phyloP scores from a whole-genome alignment of 2,113 vertebrate species.

The Xerus inauris region DNA sequence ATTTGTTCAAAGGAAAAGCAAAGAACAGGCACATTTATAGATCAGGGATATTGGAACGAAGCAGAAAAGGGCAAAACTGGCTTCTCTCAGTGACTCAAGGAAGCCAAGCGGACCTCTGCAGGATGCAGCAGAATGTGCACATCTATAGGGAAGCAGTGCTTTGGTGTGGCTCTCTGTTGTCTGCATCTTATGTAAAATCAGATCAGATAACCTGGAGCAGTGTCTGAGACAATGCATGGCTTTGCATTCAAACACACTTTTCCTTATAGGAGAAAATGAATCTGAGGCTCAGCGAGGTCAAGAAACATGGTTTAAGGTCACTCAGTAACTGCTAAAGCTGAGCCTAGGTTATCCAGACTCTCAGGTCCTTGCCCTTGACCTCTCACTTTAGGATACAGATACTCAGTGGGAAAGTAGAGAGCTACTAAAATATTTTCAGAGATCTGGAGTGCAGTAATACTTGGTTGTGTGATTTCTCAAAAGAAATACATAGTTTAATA shows the following conservation, averaged over 20 bases:
- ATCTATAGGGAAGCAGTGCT: neutral
- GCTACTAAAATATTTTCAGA: neutral
- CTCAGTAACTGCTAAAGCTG: no score
- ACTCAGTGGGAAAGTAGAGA: neutral
- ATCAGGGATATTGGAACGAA: neutral
- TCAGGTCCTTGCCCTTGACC: neutral
- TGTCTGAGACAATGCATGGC: neutral
- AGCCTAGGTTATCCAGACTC: neutral
- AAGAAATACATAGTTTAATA: neutral
- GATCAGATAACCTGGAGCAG: neutral
- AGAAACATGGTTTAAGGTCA: neutral
- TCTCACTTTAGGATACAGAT: neutral
- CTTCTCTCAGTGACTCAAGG: neutral
- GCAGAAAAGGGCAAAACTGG: neutral
- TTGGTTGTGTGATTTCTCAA: neutral
- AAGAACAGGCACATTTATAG: neutral
- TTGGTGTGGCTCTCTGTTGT: neutral
- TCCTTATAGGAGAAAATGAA: neutral
- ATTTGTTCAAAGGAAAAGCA: neutral
- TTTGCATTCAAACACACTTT: neutral
- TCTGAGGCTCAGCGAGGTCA: neutral
- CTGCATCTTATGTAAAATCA: neutral
- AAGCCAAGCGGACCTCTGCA: fast-evolving
- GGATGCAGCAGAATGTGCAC: neutral
- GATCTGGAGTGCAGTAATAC: neutral